Conservation (phyloP, 2,113 vertebrate genomes). For the Lepus europaeus region DNA sequence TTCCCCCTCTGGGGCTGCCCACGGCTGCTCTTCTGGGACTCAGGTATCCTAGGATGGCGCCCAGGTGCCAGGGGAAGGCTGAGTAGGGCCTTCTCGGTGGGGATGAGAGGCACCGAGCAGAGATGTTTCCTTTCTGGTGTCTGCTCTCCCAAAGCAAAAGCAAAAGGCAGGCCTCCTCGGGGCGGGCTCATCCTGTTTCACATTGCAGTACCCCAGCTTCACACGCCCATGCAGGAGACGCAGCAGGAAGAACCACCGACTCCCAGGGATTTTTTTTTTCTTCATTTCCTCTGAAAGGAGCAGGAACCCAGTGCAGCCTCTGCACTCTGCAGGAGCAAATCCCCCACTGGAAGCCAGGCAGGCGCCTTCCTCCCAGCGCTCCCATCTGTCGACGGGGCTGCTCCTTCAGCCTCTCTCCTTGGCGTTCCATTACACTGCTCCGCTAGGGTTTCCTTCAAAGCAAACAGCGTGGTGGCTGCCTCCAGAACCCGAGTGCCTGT, state of each 20-base stretch:
- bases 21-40: too few relatives aligned
- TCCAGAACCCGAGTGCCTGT: conserved; percentile 70
- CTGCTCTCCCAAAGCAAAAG: conserved; percentile 40
- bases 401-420: conserved; percentile 51
- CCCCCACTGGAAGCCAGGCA: conserved; percentile 74
- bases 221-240: conserved; percentile 18
- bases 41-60: background rate
- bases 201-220: conserved; percentile 66
- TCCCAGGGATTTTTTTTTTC: conserved; percentile 66
- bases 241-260: conserved; percentile 77
- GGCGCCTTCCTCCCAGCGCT: conserved; percentile 68
- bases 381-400: conserved; percentile 73
- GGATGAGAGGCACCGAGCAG: background rate
- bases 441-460: conserved; percentile 65
- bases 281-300: conserved; percentile 83
- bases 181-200: conserved; percentile 27
- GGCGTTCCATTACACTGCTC: conserved; percentile 67
- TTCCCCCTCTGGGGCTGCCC: too few relatives aligned
- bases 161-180: background rate
- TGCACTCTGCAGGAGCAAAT: conserved; percentile 78
- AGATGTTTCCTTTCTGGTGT: conserved; percentile 24
- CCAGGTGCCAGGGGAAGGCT: too few relatives aligned
- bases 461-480: conserved; percentile 76
- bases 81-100: background rate
- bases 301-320: conserved; percentile 73